Evolutionary conservation across 1,140 invertebrate genomes (phyloP).

Genomic region (Euura lappo): DNA sequence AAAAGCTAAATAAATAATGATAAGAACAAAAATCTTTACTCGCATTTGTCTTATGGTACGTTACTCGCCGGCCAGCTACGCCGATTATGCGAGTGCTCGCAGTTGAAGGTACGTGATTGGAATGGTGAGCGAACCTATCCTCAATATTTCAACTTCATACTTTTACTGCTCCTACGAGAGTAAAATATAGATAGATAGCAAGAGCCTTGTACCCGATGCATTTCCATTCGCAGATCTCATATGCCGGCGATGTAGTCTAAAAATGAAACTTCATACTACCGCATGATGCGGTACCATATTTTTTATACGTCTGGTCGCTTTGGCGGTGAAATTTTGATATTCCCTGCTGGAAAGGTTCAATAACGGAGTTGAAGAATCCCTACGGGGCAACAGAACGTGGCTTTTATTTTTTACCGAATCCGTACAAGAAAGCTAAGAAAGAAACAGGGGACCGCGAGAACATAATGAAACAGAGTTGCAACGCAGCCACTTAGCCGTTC

Average conservation of each 20-base stretch:
- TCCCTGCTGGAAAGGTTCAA: too few species aligned
- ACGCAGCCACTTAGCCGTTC: neutral
- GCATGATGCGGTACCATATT: too few species aligned
- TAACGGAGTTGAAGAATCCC: too few species aligned
- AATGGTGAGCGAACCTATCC: slow-evolving; percentile 6
- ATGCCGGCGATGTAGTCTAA: neutral
- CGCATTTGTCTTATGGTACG: neutral
- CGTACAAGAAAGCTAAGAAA: too few species aligned
- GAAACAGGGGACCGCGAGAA: too few species aligned
- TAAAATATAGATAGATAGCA: slow-evolving; percentile 9
- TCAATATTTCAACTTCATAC: slow-evolving; percentile 15
- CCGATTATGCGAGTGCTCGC: slow-evolving; percentile 8
- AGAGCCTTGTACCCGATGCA: slow-evolving; percentile 15
- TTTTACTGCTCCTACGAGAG: slow-evolving; percentile 12
- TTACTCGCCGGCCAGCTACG: neutral
- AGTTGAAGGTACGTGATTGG: slow-evolving; percentile 14
- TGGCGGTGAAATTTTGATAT: too few species aligned
- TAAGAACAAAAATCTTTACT: neutral
- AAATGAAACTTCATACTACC: neutral
- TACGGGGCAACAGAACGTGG: too few species aligned
- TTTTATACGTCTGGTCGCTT: too few species aligned
- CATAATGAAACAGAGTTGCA: too few species aligned
- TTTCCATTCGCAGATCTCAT: slow-evolving; percentile 6
- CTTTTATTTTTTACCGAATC: too few species aligned
- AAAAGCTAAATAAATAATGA: neutral